phyloP scores from a whole-genome alignment of 1,140 invertebrate species.

The Chrysoperla carnea region DNA sequence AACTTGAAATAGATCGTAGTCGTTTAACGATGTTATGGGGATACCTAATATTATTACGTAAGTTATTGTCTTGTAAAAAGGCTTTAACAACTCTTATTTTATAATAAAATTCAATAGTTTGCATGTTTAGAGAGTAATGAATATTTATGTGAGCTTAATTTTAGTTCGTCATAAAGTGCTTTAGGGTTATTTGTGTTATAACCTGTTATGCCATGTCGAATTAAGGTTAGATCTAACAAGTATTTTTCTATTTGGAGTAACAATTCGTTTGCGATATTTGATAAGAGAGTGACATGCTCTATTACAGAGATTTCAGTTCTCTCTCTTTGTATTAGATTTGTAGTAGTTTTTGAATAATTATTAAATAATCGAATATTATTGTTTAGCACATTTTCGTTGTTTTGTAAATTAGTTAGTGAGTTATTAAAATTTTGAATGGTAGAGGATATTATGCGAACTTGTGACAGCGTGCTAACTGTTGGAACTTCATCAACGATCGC shows the following conservation, averaged over 20 bases:
- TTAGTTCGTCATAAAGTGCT: background rate
- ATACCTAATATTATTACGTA: too few relatives aligned
- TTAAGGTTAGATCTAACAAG: background rate
- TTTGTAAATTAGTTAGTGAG: conserved; percentile 1
- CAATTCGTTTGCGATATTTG: too few relatives aligned
- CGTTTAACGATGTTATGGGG: too few relatives aligned
- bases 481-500: too few relatives aligned
- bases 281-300: too few relatives aligned
- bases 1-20: too few relatives aligned
- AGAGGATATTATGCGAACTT: conserved; percentile 7
- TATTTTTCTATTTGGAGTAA: background rate
- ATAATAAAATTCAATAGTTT: too few relatives aligned
- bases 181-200: background rate
- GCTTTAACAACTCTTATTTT: too few relatives aligned
- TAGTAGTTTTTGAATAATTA: conserved; percentile 1
- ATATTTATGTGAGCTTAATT: background rate
- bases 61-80: too few relatives aligned
- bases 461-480: too few relatives aligned
- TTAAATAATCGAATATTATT: background rate
- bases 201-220: background rate
- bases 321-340: conserved; percentile 3
- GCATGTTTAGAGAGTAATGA: background rate
- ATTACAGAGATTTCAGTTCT: too few relatives aligned
- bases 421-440: conserved; percentile 7
- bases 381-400: background rate